Base-by-base conservation (phyloP, 2,797 vertebrate genomes). In the Hippoglossus hippoglossus region DNA sequence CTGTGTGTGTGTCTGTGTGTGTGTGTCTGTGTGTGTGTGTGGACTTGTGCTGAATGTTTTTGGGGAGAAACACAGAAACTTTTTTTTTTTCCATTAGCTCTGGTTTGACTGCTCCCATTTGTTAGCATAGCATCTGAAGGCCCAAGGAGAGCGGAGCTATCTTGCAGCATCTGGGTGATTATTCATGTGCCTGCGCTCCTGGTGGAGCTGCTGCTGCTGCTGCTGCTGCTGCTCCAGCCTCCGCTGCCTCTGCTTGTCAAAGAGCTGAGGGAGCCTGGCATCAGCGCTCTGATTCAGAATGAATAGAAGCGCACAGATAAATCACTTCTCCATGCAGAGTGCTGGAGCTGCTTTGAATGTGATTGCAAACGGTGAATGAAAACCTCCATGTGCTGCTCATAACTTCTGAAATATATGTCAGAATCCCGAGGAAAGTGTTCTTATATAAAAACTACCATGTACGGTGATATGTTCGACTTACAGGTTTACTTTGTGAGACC, bases 71-170 rank as follows among this genome's bases (percentile, higher is more conserved):
- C 63, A 64, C n/a, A 49, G 28, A 77, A 81, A 83, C n/a, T 63
- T 39, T n/a, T 59, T 76, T 76, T 82, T 87, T 91, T 88, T 73
- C 84, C 71, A 89, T 90, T 85, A 85, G 85, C 87, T 75, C 21
- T 63, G 74, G 69, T 76, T 88, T 90, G 86, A 87, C 87, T 90
- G 89, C 73, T 85, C 86, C 80, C 87, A 87, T 92, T 87, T 89
- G 87, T 92, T 91, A 87, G 85, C 87, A 77, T 91, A 88, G 88
- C 87, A 90, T 87, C 65, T 74, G 89, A 91, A 91, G 85, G 89
- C 81, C 89, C 91, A 87, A 84, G 75, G 80, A 84, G 85, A 90
- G 84, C 65, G 44, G 9, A 28, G 80, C 79, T 77, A 80, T 92
- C 79, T 72, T 28, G 68, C 67, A 73, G 81, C 63, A 79, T 74